Evolutionary conservation across 2,888 invertebrate species (phyloP), one percentile per base, ranked within the genome.

Genomic region (Lissocephala sabroskyi): DNA sequence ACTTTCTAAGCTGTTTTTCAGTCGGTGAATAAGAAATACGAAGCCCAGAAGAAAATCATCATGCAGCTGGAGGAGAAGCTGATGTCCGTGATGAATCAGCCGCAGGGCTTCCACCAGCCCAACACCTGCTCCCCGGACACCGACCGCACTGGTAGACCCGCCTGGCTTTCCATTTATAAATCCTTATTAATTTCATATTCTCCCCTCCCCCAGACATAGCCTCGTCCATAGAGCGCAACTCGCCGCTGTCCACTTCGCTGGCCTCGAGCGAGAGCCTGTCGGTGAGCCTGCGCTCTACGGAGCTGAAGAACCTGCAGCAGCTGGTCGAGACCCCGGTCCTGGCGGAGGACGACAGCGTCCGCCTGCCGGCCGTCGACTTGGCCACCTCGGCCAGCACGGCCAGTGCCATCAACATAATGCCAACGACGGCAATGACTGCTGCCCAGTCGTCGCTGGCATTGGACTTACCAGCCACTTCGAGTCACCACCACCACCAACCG

Each of bases 191-290:
- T 23, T 14, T 37, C 7, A 28, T 18, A 0, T 2, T 30, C n/a
- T 19, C 11, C 1, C 2, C 11, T 19, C 7, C 14, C 40, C n/a
- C 43, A 81, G 87, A 88, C 65, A 85, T 87, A 29, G 86, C 86
- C 43, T 86, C 86, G 28, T 87, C 86, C 1, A 83, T 83, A 57
- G 85, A 85, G 49, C 87, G 87, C 51, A 88, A 89, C 47, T 89
- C 90, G 9, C 88, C 90, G 14, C 80, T 90, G 23, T 89, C 89
- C 5, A 87, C 87, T 7, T 90, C 90, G 39, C 79, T 90, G 55
- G 89, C 90, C 19, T 90, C 89, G 1, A 89, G 88, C 48, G 86
- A 86, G 41, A 83, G 81, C 30, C 70, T 85, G 9, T 84, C 84
- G 35, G 79, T 79, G 1, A 85, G 85, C 47, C 57, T 82, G 78